Percentiles rank a stretch among this genome's conserved stretches.
phyloP scores from a whole-genome alignment of 1,140 invertebrate genomes.

The Drosophila obscura region DNA sequence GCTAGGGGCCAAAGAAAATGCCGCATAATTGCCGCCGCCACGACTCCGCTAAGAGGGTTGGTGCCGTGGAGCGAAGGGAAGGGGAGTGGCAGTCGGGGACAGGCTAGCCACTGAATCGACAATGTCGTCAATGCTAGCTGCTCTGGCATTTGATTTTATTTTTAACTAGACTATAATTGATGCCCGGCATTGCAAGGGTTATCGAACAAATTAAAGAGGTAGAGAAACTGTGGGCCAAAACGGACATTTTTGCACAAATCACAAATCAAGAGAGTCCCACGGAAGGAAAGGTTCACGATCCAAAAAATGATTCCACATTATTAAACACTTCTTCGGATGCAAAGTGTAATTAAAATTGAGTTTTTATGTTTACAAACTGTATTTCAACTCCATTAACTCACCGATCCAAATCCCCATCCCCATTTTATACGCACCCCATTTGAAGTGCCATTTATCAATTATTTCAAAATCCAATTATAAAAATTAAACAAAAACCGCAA shows the following conservation, averaged over 20 bases:
- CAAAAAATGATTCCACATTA: no score
- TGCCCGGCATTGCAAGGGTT: slow-evolving; percentile 52
- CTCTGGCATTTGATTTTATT: slow-evolving; percentile 79
- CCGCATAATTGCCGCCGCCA: slow-evolving; percentile 76
- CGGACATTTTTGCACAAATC: slow-evolving; percentile 1
- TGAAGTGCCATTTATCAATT: no score
- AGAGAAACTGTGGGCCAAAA: background rate
- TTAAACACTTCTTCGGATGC: background rate
- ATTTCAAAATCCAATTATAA: no score
- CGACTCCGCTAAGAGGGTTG: slow-evolving; percentile 29
- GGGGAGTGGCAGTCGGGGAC: background rate
- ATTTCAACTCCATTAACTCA: background rate
- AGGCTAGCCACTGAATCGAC: slow-evolving; percentile 68
- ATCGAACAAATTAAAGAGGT: slow-evolving; percentile 6
- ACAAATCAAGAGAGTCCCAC: slow-evolving; percentile 28
- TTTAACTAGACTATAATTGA: slow-evolving; percentile 72
- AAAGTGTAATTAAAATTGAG: background rate
- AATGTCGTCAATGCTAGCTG: slow-evolving; percentile 76
- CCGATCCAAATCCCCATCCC: no score
- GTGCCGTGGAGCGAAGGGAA: background rate
- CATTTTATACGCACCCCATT: no score
- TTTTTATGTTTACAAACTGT: background rate
- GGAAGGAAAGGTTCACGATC: background rate
- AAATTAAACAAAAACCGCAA: no score
- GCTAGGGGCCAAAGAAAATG: slow-evolving; percentile 71